These are phyloP conservation scores for Sceloporus undulatus DNA, from an alignment of 2,113 vertebrate genomes.

Conservation along the genomic window DNA sequence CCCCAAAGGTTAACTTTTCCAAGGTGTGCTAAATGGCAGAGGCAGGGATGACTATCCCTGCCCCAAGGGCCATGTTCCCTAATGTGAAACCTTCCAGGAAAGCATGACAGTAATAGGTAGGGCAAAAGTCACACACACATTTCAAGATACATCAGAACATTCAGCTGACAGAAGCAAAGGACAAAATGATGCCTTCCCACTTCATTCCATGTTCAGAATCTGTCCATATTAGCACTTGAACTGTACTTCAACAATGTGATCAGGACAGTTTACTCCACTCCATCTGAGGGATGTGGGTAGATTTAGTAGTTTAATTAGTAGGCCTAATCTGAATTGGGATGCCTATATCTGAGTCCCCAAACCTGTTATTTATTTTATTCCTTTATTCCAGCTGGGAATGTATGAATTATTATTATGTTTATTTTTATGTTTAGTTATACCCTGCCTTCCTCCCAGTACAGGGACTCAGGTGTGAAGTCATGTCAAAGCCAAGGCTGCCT, in stretches of 20 bases:
- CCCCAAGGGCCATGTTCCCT: not conserved
- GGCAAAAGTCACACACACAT: not conserved
- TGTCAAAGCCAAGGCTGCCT: not conserved
- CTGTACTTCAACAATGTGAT: not conserved
- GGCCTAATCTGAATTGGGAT: not conserved
- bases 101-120: not conserved
- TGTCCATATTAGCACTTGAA: not conserved
- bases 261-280: not conserved
- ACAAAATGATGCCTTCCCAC: not conserved
- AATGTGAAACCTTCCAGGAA: not conserved
- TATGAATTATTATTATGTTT: no score
- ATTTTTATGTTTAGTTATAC: no score
- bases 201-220: not conserved
- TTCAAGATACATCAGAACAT: not conserved
- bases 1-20: no score
- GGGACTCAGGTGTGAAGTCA: not conserved
- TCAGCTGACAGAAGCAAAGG: not conserved
- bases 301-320: no score
- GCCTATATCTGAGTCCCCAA: not conserved
- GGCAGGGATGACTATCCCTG: not conserved
- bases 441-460: no score
- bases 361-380: not conserved
- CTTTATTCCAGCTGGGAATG: not conserved
- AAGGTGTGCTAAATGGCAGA: not conserved
- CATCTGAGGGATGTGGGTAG: not conserved